Percentiles rank a stretch among this genome's conserved stretches.
Evolutionary conservation across 2,113 vertebrate species (phyloP).

Genomic region (Calidris pugnax): DNA sequence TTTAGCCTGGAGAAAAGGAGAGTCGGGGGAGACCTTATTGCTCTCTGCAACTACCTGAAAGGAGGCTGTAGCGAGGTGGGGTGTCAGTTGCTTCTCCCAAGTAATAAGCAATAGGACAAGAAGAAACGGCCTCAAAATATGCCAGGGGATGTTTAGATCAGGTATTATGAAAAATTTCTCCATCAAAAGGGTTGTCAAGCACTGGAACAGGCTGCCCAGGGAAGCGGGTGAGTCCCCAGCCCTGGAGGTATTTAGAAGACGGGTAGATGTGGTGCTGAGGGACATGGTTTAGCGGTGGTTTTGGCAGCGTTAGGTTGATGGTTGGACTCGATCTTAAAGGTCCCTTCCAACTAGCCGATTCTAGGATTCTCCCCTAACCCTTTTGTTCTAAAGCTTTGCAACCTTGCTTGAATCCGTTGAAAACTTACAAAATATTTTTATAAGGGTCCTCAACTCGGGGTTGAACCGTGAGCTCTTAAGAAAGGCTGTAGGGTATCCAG

Average conservation of each 20-base stretch:
- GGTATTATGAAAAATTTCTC: too few species aligned
- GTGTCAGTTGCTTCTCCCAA: too few species aligned
- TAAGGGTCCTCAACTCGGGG: not conserved
- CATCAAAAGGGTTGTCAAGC: too few species aligned
- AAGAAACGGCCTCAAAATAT: too few species aligned
- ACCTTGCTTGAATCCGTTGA: fast-evolving
- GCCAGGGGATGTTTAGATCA: too few species aligned
- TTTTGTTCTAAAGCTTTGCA: fast-evolving
- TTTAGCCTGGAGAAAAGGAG: too few species aligned
- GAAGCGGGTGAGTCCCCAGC: not conserved
- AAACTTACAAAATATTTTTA: not conserved
- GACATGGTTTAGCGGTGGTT: not conserved
- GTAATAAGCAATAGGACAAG: too few species aligned
- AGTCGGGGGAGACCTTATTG: too few species aligned
- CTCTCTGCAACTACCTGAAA: too few species aligned
- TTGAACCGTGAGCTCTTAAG: fast-evolving
- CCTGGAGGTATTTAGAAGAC: not conserved
- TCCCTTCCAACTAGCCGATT: not conserved
- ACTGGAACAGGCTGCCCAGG: not conserved
- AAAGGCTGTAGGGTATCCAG: fast-evolving
- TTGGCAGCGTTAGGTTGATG: not conserved
- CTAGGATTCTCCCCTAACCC: fast-evolving
- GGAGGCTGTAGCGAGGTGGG: too few species aligned
- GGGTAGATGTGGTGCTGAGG: not conserved
- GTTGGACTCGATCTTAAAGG: not conserved